A percentile compares a stretch with the other conserved stretches of the same genome.
These are phyloP conservation scores for honey bee (Apis mellifera) DNA, from an alignment of 1,140 invertebrate species.

Conservation along the genomic window DNA sequence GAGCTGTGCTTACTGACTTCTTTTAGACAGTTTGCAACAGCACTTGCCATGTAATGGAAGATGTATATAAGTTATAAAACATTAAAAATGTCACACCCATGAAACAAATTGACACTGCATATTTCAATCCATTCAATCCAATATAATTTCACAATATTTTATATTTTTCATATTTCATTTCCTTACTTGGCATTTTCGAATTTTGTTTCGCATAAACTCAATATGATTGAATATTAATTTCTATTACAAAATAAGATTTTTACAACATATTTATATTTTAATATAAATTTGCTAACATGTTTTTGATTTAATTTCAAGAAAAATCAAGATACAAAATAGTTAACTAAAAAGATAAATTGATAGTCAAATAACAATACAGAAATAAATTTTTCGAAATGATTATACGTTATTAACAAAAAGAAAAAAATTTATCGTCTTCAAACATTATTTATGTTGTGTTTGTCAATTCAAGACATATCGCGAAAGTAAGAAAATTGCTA, in stretches of 20 bases:
- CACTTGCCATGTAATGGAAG: constrained; percentile 30
- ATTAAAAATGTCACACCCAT: constrained; percentile 31
- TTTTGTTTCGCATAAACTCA: neutral
- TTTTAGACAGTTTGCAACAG: constrained; percentile 15
- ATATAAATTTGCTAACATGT: constrained; percentile 19
- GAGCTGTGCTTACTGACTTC: constrained; percentile 29
- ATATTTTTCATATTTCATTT: constrained; percentile 44
- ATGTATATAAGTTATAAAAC: constrained; percentile 21
- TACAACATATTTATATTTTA: constrained; percentile 12
- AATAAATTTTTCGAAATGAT: neutral
- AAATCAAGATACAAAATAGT: neutral
- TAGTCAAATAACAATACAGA: neutral
- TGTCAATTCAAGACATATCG: constrained; percentile 36
- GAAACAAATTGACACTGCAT: constrained; percentile 32
- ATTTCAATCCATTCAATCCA: neutral
- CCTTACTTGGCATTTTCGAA: constrained; percentile 2
- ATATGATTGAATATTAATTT: constrained; percentile 27
- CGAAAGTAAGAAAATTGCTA: constrained; percentile 41
- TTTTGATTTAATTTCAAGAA: constrained; percentile 10
- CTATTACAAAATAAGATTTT: constrained; percentile 8
- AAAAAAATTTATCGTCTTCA: constrained; percentile 5
- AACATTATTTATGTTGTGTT: constrained; percentile 38
- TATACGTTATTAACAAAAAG: neutral
- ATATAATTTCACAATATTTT: no score
- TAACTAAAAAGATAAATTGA: neutral